Evolutionary conservation across 2,113 vertebrate genomes (phyloP).

Genomic region (Mugil cephalus): DNA sequence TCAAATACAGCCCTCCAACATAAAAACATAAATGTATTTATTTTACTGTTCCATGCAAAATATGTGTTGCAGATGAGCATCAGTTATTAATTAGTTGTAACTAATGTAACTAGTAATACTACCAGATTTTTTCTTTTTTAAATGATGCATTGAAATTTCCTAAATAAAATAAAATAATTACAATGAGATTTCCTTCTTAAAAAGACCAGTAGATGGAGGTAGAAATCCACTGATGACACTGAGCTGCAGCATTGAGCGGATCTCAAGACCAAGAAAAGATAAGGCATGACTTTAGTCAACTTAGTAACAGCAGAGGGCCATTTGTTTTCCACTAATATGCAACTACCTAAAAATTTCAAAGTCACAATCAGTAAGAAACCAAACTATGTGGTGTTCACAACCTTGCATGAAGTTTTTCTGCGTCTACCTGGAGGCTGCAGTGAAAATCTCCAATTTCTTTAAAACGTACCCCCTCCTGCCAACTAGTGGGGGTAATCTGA

Average conservation of each 20-base stretch:
- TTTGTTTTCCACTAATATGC: not conserved
- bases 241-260: not conserved
- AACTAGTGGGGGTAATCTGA: slow-evolving; percentile 20
- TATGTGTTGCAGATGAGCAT: too few species aligned
- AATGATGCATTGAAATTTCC: not conserved
- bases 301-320: slow-evolving; percentile 1
- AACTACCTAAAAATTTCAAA: not conserved
- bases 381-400: not conserved
- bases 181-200: not conserved
- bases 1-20: too few species aligned
- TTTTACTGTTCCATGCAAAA: too few species aligned
- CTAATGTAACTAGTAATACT: too few species aligned
- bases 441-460: slow-evolving; percentile 6
- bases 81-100: too few species aligned
- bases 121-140: not conserved
- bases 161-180: not conserved
- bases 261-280: not conserved
- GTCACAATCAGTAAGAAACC: not conserved
- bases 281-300: slow-evolving; percentile 8
- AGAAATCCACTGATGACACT: slow-evolving; percentile 57
- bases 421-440: not conserved
- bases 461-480: not conserved
- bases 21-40: too few species aligned
- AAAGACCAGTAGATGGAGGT: slow-evolving; percentile 77
- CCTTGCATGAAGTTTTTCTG: not conserved